Base-by-base conservation (phyloP, 2,888 invertebrate genomes). In the Xiphydria camelus region DNA sequence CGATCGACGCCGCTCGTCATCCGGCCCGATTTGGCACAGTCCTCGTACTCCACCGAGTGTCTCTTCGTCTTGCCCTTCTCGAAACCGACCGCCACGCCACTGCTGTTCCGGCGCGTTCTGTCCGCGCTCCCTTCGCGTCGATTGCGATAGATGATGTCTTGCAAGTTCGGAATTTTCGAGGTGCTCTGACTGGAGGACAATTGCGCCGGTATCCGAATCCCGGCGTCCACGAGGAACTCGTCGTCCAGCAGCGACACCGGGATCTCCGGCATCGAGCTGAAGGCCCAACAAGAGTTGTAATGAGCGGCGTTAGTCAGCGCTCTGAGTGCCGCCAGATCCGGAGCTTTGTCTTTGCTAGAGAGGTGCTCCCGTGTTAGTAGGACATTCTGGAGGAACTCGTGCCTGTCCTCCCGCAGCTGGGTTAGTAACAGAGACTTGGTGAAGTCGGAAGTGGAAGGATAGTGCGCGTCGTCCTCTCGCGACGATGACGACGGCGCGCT, bases 171-270 rank as follows among this genome's bases (percentile, higher is more conserved):
- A 41, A 73, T 71, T 42, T 71, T 74, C 6, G 73, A 70, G 9
- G 59, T 53, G 15, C 61, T 61, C 39, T 68, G 68, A 9, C 66
- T 63, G 4, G 64, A 53, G 1, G 68, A 61, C n/a, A 75, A 56
- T 45, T 70, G 68, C 3, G 62, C 55, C 0, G 73, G 75, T 40
- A 75, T 73, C 35, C 71, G 62, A 40, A 75, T 70, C n/a, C 75
- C 75, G 1, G 75, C 68, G 33, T 75, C 75, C 18, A 75, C 73
- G 44, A 75, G 64, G 45, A 75, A 75, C 39, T 75, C 75, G 45
- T 75, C 74, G 40, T 75, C 71, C 39, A 71, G 60, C 36, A 74
- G 58, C 21, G 65, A 67, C 25, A 68, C 64, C 6, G 74, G 69
- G 23, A 73, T 68, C 46, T 70, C 70, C 3, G 73, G 72, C 70